A percentile compares a stretch with the other conserved stretches of the same genome.
Evolutionary conservation across 2,888 invertebrate genomes (phyloP).

Genomic region (Synergus japonicus): DNA sequence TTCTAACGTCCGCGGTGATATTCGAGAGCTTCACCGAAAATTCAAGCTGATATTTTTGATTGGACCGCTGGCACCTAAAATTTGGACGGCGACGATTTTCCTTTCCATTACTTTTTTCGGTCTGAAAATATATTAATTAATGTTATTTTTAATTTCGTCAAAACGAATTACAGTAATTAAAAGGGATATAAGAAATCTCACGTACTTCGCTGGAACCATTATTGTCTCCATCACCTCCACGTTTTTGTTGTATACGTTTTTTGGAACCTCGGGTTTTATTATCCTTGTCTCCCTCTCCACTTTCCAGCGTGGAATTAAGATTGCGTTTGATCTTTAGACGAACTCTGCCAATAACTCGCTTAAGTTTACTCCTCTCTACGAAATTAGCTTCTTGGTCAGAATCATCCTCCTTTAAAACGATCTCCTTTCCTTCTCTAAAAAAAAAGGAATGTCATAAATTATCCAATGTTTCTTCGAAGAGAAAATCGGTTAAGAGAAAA

Average conservation of each 20-base stretch:
- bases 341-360: conserved; percentile 43
- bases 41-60: conserved; percentile 77
- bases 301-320: conserved; percentile 44
- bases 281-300: conserved; percentile 51
- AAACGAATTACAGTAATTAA: background rate
- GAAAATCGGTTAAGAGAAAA: background rate
- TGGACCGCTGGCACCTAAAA: conserved; percentile 53
- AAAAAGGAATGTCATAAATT: conserved; percentile 1
- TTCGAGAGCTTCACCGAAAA: conserved; percentile 84
- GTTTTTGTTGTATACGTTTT: conserved; percentile 56
- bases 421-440: conserved; percentile 80
- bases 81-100: conserved; percentile 6
- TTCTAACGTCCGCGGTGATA: conserved; percentile 84
- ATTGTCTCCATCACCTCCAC: conserved; percentile 68
- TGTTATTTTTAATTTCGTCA: background rate
- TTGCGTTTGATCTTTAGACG: conserved; percentile 48
- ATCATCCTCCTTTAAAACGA: conserved; percentile 84
- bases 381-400: conserved; percentile 82
- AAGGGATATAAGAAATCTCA: background rate
- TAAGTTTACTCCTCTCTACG: conserved; percentile 47
- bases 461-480: background rate
- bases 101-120: background rate
- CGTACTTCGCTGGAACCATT: conserved; percentile 58
- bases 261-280: conserved; percentile 53
- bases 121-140: conserved; percentile 9